phyloP scores from a whole-genome alignment of 2,888 invertebrate genomes.

The Rotaria magnacalcarata region DNA sequence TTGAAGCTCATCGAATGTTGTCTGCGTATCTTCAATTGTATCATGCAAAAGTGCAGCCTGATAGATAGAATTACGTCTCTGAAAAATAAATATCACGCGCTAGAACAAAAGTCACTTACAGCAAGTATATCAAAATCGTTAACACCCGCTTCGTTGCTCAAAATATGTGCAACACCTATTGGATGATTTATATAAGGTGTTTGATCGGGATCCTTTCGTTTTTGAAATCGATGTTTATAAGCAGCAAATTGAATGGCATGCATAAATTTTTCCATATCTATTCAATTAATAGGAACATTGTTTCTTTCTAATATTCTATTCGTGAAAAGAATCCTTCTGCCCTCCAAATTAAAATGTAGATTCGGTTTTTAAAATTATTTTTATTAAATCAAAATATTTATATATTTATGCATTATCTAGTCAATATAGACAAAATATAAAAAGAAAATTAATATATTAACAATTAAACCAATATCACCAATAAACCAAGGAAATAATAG shows the following conservation, averaged over 20 bases:
- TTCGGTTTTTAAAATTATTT: background rate
- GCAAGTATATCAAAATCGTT: constrained; percentile 36
- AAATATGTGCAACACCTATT: constrained; percentile 33
- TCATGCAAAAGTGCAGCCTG: constrained; percentile 75
- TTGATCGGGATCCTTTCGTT: constrained; percentile 37
- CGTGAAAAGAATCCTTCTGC: no score
- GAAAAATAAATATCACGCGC: no score
- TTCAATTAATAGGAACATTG: background rate
- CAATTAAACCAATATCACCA: background rate
- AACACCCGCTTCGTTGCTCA: constrained; percentile 35
- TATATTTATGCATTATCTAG: background rate
- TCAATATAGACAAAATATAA: background rate
- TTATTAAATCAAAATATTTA: background rate
- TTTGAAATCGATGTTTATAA: constrained; percentile 34
- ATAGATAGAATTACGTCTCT: constrained; percentile 51
- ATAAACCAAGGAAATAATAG: background rate
- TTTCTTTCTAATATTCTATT: no score
- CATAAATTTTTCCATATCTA: constrained; percentile 30
- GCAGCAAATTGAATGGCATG: constrained; percentile 17
- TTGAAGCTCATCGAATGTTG: constrained; percentile 69
- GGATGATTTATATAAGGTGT: constrained; percentile 29
- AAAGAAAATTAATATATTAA: background rate
- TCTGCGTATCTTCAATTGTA: constrained; percentile 77
- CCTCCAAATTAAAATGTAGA: no score
- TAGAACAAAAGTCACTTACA: background rate